phyloP scores from a whole-genome alignment of 2,797 vertebrate genomes.

The Poecile montanus region DNA sequence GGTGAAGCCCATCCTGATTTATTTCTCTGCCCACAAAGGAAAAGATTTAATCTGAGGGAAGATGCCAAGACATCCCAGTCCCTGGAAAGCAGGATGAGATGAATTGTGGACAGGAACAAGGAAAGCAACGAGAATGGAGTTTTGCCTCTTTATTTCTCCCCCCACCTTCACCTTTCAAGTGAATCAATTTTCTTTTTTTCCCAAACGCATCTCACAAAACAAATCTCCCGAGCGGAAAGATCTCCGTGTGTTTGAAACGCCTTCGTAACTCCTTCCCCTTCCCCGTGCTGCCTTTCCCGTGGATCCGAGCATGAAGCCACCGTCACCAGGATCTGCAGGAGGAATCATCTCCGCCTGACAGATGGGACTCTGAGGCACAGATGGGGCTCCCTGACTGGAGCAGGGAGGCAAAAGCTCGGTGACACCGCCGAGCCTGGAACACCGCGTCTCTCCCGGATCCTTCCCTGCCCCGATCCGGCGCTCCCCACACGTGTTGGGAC shows the following conservation, averaged over 20 bases:
- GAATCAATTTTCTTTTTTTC: not conserved
- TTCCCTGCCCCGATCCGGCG: not conserved
- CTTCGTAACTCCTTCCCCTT: not conserved
- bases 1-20: not conserved
- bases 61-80: not conserved
- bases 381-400: not conserved
- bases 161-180: not conserved
- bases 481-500: not conserved
- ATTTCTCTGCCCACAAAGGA: not conserved
- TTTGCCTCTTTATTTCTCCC: not conserved
- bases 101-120: not conserved
- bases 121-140: not conserved
- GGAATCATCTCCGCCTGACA: not conserved
- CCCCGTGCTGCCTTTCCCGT: not conserved
- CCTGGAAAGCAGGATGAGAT: not conserved
- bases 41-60: not conserved
- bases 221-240: not conserved
- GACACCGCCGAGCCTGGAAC: not conserved
- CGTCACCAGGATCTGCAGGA: not conserved
- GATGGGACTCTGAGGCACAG: conserved; percentile 7
- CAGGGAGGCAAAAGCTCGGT: not conserved
- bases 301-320: not conserved
- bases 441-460: not conserved
- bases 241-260: not conserved
- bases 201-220: not conserved